A percentile compares a stretch with the other conserved stretches of the same genome.
Evolutionary conservation across 2,113 vertebrate genomes (phyloP).

Genomic region (Sebastes fasciatus): DNA sequence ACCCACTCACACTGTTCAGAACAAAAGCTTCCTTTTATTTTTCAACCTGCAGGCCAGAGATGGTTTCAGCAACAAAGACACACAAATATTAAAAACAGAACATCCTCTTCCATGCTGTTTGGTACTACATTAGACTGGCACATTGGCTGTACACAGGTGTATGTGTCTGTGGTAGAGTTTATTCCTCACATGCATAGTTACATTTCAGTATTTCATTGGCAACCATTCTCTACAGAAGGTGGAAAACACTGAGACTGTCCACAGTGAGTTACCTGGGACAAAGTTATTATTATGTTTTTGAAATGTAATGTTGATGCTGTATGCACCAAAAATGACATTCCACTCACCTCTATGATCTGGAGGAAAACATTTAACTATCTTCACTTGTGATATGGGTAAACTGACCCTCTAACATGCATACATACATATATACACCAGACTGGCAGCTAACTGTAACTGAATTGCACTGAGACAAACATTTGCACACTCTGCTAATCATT

Average conservation of each 20-base stretch:
- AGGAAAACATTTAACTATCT: neutral
- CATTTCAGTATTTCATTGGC: slow-evolving; percentile 14
- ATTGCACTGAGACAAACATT: neutral
- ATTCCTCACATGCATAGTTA: neutral
- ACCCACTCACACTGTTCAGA: slow-evolving; percentile 50
- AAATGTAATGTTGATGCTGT: neutral
- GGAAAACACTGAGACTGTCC: slow-evolving; percentile 1
- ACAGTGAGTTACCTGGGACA: neutral
- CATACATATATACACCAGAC: neutral
- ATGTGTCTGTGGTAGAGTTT: neutral
- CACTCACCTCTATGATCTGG: neutral
- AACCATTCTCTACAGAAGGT: neutral
- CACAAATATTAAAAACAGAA: slow-evolving; percentile 5
- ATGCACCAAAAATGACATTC: neutral
- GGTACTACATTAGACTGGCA: neutral
- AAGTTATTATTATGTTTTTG: neutral
- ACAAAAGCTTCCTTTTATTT: slow-evolving; percentile 55
- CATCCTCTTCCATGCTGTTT: neutral
- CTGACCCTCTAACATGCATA: neutral
- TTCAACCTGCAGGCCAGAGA: slow-evolving; percentile 39
- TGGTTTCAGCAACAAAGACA: slow-evolving; percentile 21
- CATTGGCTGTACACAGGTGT: neutral
- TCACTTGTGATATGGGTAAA: too few species aligned
- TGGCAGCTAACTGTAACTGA: neutral
- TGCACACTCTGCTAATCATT: neutral